Conservation (phyloP, 2,888 invertebrate species). For the Coenonympha arcania region DNA sequence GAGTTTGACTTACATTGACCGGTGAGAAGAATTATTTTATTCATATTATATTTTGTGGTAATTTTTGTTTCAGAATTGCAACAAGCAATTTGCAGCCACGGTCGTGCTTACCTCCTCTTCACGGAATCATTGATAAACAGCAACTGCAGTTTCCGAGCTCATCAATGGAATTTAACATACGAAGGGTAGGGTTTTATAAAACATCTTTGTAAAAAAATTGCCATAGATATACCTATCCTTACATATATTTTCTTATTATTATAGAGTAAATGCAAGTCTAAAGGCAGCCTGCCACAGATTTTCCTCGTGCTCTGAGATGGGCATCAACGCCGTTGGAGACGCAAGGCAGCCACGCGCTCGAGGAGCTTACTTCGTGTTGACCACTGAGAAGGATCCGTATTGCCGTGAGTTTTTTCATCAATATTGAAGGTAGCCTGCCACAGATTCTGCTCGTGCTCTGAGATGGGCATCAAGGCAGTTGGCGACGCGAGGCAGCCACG, state of each 20-base stretch:
- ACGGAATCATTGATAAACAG: slow-evolving; percentile 70
- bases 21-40: no score
- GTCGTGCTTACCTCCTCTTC: slow-evolving; percentile 74
- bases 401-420: slow-evolving; percentile 68
- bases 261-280: slow-evolving; percentile 59
- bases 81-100: slow-evolving; percentile 77
- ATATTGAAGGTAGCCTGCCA: no score
- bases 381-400: slow-evolving; percentile 65
- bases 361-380: slow-evolving; percentile 72
- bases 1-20: no score
- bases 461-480: no score
- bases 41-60: neutral
- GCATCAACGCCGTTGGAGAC: slow-evolving; percentile 58
- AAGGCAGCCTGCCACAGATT: slow-evolving; percentile 46
- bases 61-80: slow-evolving; percentile 49
- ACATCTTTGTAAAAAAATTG: neutral
- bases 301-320: slow-evolving; percentile 69
- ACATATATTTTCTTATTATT: no score
- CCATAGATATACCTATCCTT: no score
- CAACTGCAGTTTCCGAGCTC: slow-evolving; percentile 73
- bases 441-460: no score
- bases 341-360: slow-evolving; percentile 45
- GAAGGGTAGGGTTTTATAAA: slow-evolving; percentile 45
- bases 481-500: no score
- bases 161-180: slow-evolving; percentile 70